Evolutionary conservation across 2,113 vertebrate species (phyloP), one percentile per base, ranked within the genome.

Genomic region (Brachypodius melanocephalos): DNA sequence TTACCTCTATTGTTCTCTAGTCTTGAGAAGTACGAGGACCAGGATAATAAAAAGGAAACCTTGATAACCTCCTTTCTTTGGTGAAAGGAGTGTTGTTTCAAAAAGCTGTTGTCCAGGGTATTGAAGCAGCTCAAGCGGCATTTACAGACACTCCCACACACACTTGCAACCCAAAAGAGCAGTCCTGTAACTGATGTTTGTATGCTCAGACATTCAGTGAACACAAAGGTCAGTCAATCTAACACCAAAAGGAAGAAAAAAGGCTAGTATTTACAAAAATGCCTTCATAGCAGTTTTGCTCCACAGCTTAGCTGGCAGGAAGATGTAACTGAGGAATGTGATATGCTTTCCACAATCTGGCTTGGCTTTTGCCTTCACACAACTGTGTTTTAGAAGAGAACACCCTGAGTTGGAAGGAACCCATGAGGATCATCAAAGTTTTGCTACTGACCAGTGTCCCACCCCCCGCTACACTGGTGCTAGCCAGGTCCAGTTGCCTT

Each of bases 381-480:
- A 79, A 52, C 10, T 49, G 46, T 42, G 5, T n/a, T 83, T 61
- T 18, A 62, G 48, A 76, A 36, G 17, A 32, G 55, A 62, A 22
- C 28, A 55, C 17, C 31, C 34, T 12, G 14, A 76, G 21, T 4
- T 62, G 71, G 62, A 62, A 48, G 17, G 21, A 83, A 43, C 17
- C 6, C 34, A 28, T 0, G 1, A 55, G 12, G 20, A 36, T 14
- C 34, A 48, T 19, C 14, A 9, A 43, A 52, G 17, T 34, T 48
- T 73, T 36, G 31, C 48, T 75, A 61, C 77, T 38, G 14, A 48
- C 38, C 16, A 2, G 25, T 7, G 17, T 14, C 32, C 55, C 45
- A 55, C 4, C 4, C 3, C 7, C 4, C 0, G 0, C 4, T 1
- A 7, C 14, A 5, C 25, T 4, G 1, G 14, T 29, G 43, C 22